Conservation (phyloP, 2,888 invertebrate genomes). For the Tethea ocularis region DNA sequence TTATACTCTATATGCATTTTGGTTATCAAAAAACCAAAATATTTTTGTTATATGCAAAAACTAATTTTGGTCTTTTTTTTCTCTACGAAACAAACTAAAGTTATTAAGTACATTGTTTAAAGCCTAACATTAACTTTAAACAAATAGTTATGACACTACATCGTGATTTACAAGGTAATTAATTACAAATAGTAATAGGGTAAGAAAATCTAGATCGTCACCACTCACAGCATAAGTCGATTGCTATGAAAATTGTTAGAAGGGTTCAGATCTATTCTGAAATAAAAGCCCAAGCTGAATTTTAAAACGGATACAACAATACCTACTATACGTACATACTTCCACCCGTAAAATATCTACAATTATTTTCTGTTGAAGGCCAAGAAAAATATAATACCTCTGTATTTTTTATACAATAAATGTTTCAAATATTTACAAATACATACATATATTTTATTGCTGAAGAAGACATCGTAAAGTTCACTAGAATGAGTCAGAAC, state of each 20-base stretch:
- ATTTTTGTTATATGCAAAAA: slow-evolving; percentile 50
- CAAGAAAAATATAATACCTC: slow-evolving; percentile 81
- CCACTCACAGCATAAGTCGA: not conserved
- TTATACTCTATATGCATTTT: slow-evolving; percentile 70
- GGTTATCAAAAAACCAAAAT: slow-evolving; percentile 66
- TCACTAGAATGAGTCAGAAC: slow-evolving; percentile 64
- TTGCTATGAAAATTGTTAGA: not conserved
- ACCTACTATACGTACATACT: slow-evolving; percentile 22
- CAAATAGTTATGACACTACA: slow-evolving; percentile 55
- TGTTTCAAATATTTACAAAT: slow-evolving; percentile 77
- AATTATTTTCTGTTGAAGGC: slow-evolving; percentile 61
- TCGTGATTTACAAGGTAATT: slow-evolving; percentile 32
- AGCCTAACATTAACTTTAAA: slow-evolving; percentile 66
- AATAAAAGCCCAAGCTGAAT: slow-evolving; percentile 12
- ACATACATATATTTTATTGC: slow-evolving; percentile 76
- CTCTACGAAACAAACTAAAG: slow-evolving; percentile 57
- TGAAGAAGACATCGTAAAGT: slow-evolving; percentile 73
- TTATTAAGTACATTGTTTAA: slow-evolving; percentile 65
- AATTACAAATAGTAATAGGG: slow-evolving; percentile 21
- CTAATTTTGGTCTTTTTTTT: slow-evolving; percentile 64
- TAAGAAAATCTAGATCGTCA: not conserved
- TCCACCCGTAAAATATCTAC: slow-evolving; percentile 54
- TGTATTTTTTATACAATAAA: slow-evolving; percentile 74
- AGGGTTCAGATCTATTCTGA: not conserved
- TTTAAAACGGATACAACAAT: slow-evolving; percentile 32